Conservation (phyloP, 2,113 vertebrate species). For the Taxidea taxus region DNA sequence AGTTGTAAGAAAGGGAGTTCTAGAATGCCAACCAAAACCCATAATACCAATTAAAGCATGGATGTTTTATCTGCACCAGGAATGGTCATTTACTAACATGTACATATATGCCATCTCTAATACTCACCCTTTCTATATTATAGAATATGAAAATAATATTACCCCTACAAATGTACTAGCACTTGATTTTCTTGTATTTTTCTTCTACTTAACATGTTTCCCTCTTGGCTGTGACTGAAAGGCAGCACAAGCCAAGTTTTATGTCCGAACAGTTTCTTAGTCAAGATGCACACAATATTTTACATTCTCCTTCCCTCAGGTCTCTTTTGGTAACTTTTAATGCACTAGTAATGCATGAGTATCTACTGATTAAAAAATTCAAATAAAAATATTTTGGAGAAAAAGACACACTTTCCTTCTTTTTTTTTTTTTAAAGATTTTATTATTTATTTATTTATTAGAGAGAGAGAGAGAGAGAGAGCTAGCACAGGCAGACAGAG, state of each 20-base stretch:
- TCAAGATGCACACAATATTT: not conserved
- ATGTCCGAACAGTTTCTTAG: not conserved
- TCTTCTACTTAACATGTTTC: not conserved
- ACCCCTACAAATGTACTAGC: not conserved
- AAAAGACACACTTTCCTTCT: not conserved
- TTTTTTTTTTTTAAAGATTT: no score
- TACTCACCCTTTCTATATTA: not conserved
- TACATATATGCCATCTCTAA: not conserved
- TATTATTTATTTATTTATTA: no score
- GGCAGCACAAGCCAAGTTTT: not conserved
- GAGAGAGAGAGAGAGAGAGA: no score
- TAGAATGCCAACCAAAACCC: not conserved
- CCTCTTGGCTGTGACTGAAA: not conserved
- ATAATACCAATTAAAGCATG: not conserved
- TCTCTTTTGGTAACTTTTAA: not conserved
- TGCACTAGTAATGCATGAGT: not conserved
- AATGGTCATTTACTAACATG: not conserved
- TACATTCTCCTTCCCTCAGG: not conserved
- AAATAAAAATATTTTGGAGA: not conserved
- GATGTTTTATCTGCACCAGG: not conserved
- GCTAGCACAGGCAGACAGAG: no score
- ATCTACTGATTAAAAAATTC: not conserved
- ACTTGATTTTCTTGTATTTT: not conserved
- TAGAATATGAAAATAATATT: constrained; percentile 9
- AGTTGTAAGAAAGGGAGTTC: not conserved